Evolutionary conservation across 1,140 invertebrate species (phyloP), one percentile per base, ranked within the genome.

Genomic region (Microplitis demolitor): DNA sequence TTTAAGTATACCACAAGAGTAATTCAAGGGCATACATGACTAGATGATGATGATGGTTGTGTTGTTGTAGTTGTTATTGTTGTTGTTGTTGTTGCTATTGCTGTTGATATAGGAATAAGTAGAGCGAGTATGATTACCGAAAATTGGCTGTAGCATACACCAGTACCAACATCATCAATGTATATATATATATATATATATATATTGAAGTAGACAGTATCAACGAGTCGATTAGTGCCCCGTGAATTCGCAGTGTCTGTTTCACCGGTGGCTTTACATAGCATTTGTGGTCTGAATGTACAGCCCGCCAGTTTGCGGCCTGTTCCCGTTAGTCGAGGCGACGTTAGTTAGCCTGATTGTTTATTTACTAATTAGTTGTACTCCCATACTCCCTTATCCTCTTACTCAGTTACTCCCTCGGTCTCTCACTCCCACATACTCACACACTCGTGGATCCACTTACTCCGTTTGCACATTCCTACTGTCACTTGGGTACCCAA

Each of bases 361-460:
- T 76, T 76, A 76, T 74, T 76, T 76, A 76, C 69, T 68, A 76
- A 76, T 76, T 76, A 76, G 69, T 69, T 53, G 71, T 37, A 66
- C 8, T 39, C 37, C 64, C 45, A 63, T 71, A 16, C 39, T 66
- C 37, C 16, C 14, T 50, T 16, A 24, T 54, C 11, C 13, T 24
- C 34, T 66, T 24, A 24, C 24, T 24, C 24, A 24, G 24, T 62
- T 62, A 33, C 60, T 33, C 34, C n/a, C 53, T 56, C 5, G 62
- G 34, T 3, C 37, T 45, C 31, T 39, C 14, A 37, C 62, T 64
- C 33, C 34, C 62, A 39, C 13, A 35, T 35, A 64, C 62, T 64
- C 37, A n/a, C 11, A 37, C 62, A 37, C 62, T 34, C 33, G 37
- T 64, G 37, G 34, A 35, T 39, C 62, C 37, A 64, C 39, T 45